Evolutionary conservation across 2,888 invertebrate genomes (phyloP).

Genomic region (Zootermopsis nevadensis): DNA sequence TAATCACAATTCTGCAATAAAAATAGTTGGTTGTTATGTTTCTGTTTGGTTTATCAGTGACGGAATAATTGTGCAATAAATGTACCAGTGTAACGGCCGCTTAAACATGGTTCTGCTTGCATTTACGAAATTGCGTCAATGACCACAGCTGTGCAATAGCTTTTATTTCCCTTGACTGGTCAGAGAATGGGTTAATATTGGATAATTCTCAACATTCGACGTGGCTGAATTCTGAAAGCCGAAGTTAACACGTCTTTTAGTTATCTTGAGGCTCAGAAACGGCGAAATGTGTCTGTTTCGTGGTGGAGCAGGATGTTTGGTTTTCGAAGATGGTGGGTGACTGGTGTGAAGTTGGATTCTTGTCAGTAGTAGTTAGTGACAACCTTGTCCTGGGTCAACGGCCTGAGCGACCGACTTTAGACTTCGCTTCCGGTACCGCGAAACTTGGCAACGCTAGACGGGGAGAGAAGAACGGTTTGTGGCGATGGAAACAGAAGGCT

Average conservation of each 20-base stretch:
- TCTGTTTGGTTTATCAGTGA: not conserved
- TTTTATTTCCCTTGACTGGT: not conserved
- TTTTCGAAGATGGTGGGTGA: conserved; percentile 24
- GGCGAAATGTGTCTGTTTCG: not conserved
- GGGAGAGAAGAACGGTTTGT: no score
- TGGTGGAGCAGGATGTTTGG: conserved; percentile 21
- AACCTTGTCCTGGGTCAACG: conserved; percentile 33
- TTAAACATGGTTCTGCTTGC: conserved; percentile 5
- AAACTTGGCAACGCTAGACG: conserved; percentile 29
- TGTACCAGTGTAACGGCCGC: not conserved
- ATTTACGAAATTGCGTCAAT: not conserved
- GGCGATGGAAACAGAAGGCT: not conserved
- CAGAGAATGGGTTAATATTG: not conserved
- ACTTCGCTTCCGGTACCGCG: conserved; percentile 26
- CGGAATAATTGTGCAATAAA: conserved; percentile 1
- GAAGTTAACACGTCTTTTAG: no score
- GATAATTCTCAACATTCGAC: not conserved
- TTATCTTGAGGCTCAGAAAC: not conserved
- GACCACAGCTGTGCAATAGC: not conserved
- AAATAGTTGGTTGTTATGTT: not conserved
- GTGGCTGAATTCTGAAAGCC: no score
- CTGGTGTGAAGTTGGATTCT: not conserved
- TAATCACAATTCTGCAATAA: not conserved
- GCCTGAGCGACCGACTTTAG: conserved; percentile 15
- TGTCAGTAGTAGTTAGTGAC: not conserved